phyloP scores from a whole-genome alignment of 1,140 invertebrate genomes.

The Drosophila mayri region DNA sequence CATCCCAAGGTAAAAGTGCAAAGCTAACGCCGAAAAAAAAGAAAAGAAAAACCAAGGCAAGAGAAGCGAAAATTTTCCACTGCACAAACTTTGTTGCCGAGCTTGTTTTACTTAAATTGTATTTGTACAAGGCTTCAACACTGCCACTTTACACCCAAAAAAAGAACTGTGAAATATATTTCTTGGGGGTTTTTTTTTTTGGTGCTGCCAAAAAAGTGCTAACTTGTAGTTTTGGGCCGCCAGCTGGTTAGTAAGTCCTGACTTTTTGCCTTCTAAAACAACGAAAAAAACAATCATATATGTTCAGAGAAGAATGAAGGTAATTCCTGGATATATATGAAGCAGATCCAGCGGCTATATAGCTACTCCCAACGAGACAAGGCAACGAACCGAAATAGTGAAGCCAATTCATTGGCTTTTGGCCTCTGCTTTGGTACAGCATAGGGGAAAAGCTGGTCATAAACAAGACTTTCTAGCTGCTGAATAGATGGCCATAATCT shows the following conservation, averaged over 20 bases:
- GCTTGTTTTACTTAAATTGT: conserved; percentile 73
- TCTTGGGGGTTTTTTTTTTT: conserved; percentile 9
- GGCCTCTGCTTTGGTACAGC: background rate
- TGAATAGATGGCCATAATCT: conserved; percentile 45
- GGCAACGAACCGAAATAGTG: conserved; percentile 27
- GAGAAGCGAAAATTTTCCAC: conserved; percentile 35
- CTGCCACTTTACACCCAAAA: conserved; percentile 26
- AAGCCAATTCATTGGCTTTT: conserved; percentile 27
- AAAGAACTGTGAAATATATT: conserved; percentile 6
- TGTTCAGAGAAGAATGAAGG: background rate
- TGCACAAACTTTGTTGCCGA: conserved; percentile 67
- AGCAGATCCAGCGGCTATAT: conserved; percentile 21
- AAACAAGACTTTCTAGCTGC: conserved; percentile 36
- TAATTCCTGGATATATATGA: conserved; percentile 18
- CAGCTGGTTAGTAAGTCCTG: conserved; percentile 21
- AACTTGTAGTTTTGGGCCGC: conserved; percentile 30
- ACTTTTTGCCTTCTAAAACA: conserved; percentile 1
- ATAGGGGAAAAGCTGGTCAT: conserved; percentile 19
- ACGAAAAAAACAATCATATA: background rate
- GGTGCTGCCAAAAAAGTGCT: conserved; percentile 35
- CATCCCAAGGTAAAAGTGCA: conserved; percentile 43
- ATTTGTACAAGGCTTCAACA: conserved; percentile 49
- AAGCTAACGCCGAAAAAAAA: conserved; percentile 32
- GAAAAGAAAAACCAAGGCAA: conserved; percentile 7
- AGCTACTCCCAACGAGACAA: background rate